Percentiles rank a stretch among this genome's conserved stretches.
phyloP scores from a whole-genome alignment of 1,140 invertebrate genomes.

The Drosophila ohnishii region DNA sequence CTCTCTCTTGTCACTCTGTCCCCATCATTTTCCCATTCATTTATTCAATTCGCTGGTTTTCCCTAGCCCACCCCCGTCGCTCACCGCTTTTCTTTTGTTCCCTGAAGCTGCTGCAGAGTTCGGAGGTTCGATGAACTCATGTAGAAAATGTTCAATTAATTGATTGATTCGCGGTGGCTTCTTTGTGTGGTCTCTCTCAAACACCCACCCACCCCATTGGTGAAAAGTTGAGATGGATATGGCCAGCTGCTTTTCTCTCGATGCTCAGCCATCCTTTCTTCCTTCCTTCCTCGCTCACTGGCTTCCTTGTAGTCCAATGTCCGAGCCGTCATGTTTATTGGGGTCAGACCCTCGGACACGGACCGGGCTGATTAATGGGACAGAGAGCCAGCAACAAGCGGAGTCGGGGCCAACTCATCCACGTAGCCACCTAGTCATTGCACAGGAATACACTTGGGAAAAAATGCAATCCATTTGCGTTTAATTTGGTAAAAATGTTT shows the following conservation, averaged over 20 bases:
- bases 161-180: constrained; percentile 69
- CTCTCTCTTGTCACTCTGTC: constrained; percentile 20
- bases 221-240: constrained; percentile 21
- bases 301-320: constrained; percentile 46
- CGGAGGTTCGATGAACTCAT: constrained; percentile 74
- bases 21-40: constrained; percentile 54
- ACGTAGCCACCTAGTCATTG: constrained; percentile 58
- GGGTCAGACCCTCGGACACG: constrained; percentile 54
- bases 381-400: constrained; percentile 30
- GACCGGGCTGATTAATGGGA: constrained; percentile 62
- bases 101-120: constrained; percentile 25
- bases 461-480: neutral
- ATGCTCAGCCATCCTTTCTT: constrained; percentile 2
- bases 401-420: constrained; percentile 30
- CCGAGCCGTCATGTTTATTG: constrained; percentile 65
- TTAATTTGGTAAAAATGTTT: too few species aligned
- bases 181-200: constrained; percentile 21
- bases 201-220: constrained; percentile 6
- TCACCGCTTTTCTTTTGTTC: constrained; percentile 37
- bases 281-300: constrained; percentile 10
- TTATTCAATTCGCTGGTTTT: constrained; percentile 49
- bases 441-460: constrained; percentile 28
- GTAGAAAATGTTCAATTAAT: constrained; percentile 75
- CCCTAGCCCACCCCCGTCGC: constrained; percentile 18
- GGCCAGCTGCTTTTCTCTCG: constrained; percentile 26